phyloP scores from a whole-genome alignment of 2,113 vertebrate genomes.

The Callipepla squamata region DNA sequence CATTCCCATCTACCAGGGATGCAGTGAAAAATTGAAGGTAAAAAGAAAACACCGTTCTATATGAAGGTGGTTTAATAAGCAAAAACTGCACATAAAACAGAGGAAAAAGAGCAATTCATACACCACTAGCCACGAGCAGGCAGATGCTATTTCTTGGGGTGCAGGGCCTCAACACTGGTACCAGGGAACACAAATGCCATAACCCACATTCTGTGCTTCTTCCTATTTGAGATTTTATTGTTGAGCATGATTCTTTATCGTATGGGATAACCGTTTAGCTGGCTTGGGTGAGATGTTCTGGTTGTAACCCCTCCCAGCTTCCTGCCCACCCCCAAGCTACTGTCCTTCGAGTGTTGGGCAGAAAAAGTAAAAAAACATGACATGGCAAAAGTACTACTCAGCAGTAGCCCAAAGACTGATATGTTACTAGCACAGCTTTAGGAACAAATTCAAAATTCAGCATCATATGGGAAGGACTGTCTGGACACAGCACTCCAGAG shows the following conservation, averaged over 20 bases:
- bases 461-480: background rate
- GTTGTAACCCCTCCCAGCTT: background rate
- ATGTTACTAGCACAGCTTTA: background rate
- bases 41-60: background rate
- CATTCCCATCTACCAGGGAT: rapidly evolving
- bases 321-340: background rate
- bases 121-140: background rate
- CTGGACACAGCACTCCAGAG: no score
- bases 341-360: rapidly evolving
- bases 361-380: background rate
- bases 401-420: background rate
- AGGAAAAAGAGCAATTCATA: background rate
- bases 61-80: background rate
- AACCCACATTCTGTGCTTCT: background rate
- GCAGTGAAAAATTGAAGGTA: background rate
- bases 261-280: background rate
- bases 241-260: background rate
- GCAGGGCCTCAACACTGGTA: background rate
- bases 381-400: background rate
- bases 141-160: background rate
- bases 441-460: background rate
- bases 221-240: background rate
- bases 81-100: rapidly evolving
- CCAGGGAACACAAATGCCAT: rapidly evolving
- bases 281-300: background rate